Evolutionary conservation across 2,888 invertebrate genomes (phyloP), one percentile per base, ranked within the genome.

Genomic region (Orchesella flavescens): DNA sequence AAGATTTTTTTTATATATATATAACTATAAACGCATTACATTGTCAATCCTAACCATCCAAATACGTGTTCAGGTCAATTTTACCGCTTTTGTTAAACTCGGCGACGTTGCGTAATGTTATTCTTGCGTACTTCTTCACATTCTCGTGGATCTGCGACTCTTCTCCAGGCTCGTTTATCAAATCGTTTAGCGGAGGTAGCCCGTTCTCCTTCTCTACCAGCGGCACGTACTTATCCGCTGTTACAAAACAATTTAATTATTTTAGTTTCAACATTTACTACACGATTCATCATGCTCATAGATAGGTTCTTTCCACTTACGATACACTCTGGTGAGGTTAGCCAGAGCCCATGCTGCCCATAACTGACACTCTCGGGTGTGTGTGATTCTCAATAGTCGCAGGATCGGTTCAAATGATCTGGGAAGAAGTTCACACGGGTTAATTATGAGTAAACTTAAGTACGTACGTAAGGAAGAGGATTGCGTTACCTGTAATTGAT

Each of bases 311-410:
- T n/a, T n/a, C 24, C 88, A 94, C 95, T 94, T 91, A 95, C 96
- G 95, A 90, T 97, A 96, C 43, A 97, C 96, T 83, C 93, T 94
- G 68, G 98, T 99, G 84, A 99, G 93, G 91, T 99, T 99, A 69
- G 98, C 97, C 83, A 99, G 92, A 0, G 98, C 98, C 98, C 98
- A 99, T 9, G 95, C 95, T 1, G 98, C 97, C 98, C 98, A 98
- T 90, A 96, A 95, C 90, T 97, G 97, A 90, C 97, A 97, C 90
- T 96, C 94, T 0, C 96, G 95, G 0, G 97, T 97, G 89, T 97
- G 95, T 88, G 94, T 93, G 76, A 95, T 94, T 85, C 93, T 92
- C 65, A 97, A 93, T 85, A 99, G 91, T 86, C 95, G 93, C 24
- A 99, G 92, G 85, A 99, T 97, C 0, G 99, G 99, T 89, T 96